A percentile compares a stretch with the other conserved stretches of the same genome.
These are phyloP conservation scores for Asbolus verrucosus DNA, from an alignment of 1,140 invertebrate species.

Conservation along the genomic window DNA sequence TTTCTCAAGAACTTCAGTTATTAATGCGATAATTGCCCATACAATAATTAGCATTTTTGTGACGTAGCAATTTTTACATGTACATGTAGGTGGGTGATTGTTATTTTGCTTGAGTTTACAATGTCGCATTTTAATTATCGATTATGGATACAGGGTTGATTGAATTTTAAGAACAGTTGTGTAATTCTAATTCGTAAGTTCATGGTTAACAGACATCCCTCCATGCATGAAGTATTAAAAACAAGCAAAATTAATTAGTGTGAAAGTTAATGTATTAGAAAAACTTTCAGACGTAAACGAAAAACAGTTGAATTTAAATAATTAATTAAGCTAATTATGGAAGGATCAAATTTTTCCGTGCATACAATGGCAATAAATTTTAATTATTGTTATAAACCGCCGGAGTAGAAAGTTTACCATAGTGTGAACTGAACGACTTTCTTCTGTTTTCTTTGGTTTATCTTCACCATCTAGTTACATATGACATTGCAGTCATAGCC, in stretches of 20 bases:
- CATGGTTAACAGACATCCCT: too few species aligned
- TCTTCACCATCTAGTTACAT: not conserved
- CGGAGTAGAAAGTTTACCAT: slow-evolving; percentile 10
- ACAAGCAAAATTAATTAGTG: slow-evolving; percentile 19
- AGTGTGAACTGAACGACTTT: not conserved
- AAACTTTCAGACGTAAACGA: slow-evolving; percentile 2
- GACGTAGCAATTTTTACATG: too few species aligned
- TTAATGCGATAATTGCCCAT: not conserved
- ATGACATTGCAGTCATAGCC: slow-evolving; percentile 19
- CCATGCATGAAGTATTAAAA: not conserved
- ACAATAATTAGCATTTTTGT: not conserved
- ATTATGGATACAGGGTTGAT: too few species aligned
- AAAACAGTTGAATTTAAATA: slow-evolving; percentile 1
- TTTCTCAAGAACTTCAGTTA: too few species aligned
- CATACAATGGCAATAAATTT: too few species aligned
- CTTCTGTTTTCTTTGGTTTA: slow-evolving; percentile 2
- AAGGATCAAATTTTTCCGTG: slow-evolving; percentile 18
- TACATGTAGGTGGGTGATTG: too few species aligned
- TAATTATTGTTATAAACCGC: too few species aligned
- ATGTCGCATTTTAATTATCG: too few species aligned
- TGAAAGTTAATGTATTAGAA: slow-evolving; percentile 31
- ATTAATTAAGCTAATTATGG: slow-evolving; percentile 17
- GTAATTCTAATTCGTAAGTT: too few species aligned
- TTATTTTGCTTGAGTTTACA: too few species aligned
- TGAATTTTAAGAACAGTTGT: too few species aligned